Evolutionary conservation across 2,113 vertebrate genomes (phyloP), one percentile per base, ranked within the genome.

Genomic region (Coptodon bakossiorum): DNA sequence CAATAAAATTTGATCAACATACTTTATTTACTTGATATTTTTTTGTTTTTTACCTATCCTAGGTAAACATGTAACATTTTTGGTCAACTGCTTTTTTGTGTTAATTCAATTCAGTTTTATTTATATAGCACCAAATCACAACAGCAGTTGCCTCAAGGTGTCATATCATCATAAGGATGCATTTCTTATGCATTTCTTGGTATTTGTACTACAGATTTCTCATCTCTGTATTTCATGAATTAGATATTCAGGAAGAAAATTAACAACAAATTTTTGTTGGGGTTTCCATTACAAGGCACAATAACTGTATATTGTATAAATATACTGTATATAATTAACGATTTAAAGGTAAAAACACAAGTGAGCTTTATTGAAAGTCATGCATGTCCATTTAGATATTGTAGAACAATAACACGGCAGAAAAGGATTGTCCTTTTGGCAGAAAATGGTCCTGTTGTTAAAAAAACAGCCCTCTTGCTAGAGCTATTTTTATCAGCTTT

Each of bases 401-500:
- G 34, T 10, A 80, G 80, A 86, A 90, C 86, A 90, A 93, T 87
- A 90, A 90, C 31, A 36, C 22, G 59, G 34, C 10, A 29, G 79
- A 90, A 90, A 86, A 82, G 90, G 73, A 86, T 92, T 93, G 88
- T 91, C 68, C 85, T 71, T 61, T n/a, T 19, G 50, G 82, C 73
- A 88, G 80, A 83, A 89, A 94, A 89, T 88, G 81, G 84, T 29
- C 16, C 11, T 54, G 68, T 90, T 93, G 89, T 92, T 86, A 66
- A 79, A 63, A 87, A 73, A 90, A 81, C 12, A 90, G 80, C 14
- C 14, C 78, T 85, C 22, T 78, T 66, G 38, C 83, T 82, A 80
- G 59, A 82, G 84, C 83, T 95, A 95, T 94, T 93, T 95, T 94
- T 93, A 93, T 88, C 88, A 73, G 56, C 80, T 90, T 92, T 79